Percentiles rank a stretch among this genome's conserved stretches.
Evolutionary conservation across 2,888 invertebrate genomes (phyloP).

Genomic region (Vesta saturnalis): DNA sequence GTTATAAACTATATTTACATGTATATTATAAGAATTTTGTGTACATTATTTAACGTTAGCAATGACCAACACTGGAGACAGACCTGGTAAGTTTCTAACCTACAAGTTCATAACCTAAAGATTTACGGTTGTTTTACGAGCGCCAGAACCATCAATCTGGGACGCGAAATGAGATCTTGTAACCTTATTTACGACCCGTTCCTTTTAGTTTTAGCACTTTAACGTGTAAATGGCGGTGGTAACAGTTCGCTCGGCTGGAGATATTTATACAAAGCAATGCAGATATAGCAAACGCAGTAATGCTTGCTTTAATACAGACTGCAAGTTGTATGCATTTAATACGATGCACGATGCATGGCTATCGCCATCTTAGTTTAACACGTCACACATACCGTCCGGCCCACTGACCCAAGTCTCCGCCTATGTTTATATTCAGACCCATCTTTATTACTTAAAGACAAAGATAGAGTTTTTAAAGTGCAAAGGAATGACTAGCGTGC

Average conservation of each 20-base stretch:
- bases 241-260: constrained; percentile 39
- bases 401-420: constrained; percentile 65
- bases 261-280: constrained; percentile 25
- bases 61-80: constrained; percentile 23
- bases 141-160: constrained; percentile 51
- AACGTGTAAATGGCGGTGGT: constrained; percentile 50
- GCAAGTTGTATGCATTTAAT: constrained; percentile 47
- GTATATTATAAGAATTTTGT: no score
- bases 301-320: constrained; percentile 39
- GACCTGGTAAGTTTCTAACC: constrained; percentile 26
- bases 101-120: constrained; percentile 45
- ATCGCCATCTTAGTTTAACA: constrained; percentile 67
- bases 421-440: constrained; percentile 63
- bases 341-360: constrained; percentile 47
- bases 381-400: constrained; percentile 66
- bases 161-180: constrained; percentile 53
- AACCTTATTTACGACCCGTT: constrained; percentile 51
- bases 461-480: constrained; percentile 49
- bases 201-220: constrained; percentile 53
- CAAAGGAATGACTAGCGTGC: constrained; percentile 53
- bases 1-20: no score
- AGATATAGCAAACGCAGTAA: constrained; percentile 14
- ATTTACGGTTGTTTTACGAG: constrained; percentile 54
- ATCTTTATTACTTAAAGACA: constrained; percentile 63
- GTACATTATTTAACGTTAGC: no score